These are phyloP conservation scores for Coracopsis vasa DNA, from an alignment of 2,113 vertebrate species.

Conservation along the genomic window DNA sequence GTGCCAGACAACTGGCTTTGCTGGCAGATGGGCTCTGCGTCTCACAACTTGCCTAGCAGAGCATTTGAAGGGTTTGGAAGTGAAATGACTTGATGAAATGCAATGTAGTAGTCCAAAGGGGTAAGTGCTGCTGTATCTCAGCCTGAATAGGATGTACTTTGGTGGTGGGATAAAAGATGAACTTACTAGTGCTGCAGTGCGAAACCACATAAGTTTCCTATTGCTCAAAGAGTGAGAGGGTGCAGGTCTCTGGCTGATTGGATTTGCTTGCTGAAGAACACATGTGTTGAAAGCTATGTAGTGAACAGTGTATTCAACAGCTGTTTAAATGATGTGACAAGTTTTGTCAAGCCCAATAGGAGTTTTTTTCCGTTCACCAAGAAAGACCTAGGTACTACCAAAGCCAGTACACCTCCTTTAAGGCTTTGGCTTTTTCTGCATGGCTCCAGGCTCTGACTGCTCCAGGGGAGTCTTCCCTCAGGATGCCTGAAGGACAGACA, in stretches of 20 bases:
- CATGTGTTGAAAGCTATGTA: not conserved
- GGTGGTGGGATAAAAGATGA: not conserved
- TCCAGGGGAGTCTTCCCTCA: not conserved
- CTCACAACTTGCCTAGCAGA: not conserved
- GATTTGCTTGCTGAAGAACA: not conserved
- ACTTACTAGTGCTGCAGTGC: not conserved
- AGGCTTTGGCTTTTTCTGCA: not conserved
- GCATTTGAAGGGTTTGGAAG: not conserved
- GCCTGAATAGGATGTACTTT: not conserved
- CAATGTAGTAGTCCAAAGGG: not conserved
- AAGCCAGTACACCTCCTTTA: not conserved
- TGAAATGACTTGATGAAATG: accelerated
- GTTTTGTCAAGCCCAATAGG: not conserved
- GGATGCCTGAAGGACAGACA: not conserved
- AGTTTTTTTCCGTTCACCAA: not conserved
- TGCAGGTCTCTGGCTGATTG: not conserved
- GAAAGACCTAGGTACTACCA: not conserved
- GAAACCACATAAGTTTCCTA: not conserved
- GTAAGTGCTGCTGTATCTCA: not conserved
- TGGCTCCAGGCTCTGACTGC: not conserved
- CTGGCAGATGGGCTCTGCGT: not conserved
- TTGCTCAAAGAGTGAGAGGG: not conserved
- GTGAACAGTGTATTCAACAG: not conserved
- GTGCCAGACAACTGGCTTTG: not conserved
- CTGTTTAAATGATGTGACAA: not conserved